A percentile compares a stretch with the other conserved stretches of the same genome.
These are phyloP conservation scores for Hoplostethus atlanticus DNA, from an alignment of 2,797 vertebrate species.

Conservation along the genomic window DNA sequence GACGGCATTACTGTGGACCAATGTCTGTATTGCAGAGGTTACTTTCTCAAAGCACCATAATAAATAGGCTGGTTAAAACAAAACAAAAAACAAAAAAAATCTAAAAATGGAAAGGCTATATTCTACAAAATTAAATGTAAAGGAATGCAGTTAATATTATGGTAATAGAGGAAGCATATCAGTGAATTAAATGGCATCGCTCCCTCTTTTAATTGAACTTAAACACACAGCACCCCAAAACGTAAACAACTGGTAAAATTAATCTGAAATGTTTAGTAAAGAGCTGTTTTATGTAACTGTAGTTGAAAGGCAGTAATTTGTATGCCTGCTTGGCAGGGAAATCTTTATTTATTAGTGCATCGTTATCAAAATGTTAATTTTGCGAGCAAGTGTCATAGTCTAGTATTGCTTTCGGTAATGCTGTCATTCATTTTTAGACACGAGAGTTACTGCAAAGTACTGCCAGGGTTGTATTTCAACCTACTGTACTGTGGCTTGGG, in stretches of 20 bases:
- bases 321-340: background rate
- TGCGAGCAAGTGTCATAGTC: conserved; percentile 15
- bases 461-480: background rate
- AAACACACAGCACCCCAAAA: conserved; percentile 40
- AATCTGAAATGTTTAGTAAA: conserved; percentile 42
- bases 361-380: conserved; percentile 28
- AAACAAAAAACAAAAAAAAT: conserved; percentile 1
- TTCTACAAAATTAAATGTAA: conserved; percentile 54
- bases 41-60: conserved; percentile 73
- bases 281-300: conserved; percentile 3
- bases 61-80: conserved; percentile 73
- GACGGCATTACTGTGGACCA: conserved; percentile 40
- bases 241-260: conserved; percentile 24
- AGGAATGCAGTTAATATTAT: conserved; percentile 64
- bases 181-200: conserved; percentile 40
- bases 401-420: conserved; percentile 31
- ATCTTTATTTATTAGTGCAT: background rate
- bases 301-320: background rate
- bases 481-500: conserved; percentile 8
- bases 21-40: conserved; percentile 53
- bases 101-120: conserved; percentile 46
- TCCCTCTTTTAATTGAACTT: conserved; percentile 41
- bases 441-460: conserved; percentile 9
- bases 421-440: background rate
- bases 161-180: conserved; percentile 30